Conservation (phyloP, 2,113 vertebrate genomes). For the Scomber japonicus region DNA sequence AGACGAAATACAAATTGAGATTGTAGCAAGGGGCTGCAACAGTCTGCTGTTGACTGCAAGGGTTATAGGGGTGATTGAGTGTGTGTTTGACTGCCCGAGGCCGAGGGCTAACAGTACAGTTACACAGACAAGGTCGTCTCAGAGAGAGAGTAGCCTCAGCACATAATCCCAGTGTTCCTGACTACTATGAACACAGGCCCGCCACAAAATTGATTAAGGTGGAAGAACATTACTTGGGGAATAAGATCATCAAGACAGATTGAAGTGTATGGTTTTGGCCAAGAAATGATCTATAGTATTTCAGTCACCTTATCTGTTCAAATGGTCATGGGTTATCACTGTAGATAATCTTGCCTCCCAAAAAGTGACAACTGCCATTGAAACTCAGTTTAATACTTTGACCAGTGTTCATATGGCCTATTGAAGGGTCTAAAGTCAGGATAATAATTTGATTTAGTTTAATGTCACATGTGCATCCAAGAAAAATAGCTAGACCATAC, state of each 20-base stretch:
- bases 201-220: constrained; percentile 75
- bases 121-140: constrained; percentile 84
- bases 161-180: constrained; percentile 76
- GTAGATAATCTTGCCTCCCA: neutral
- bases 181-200: constrained; percentile 66
- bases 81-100: constrained; percentile 83
- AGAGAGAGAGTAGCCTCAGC: constrained; percentile 72
- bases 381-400: constrained; percentile 13
- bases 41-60: constrained; percentile 79
- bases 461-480: constrained; percentile 41
- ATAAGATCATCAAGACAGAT: constrained; percentile 73
- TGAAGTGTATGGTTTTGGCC: constrained; percentile 33
- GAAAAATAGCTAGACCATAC: constrained; percentile 62
- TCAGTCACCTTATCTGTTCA: constrained; percentile 32
- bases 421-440: constrained; percentile 40
- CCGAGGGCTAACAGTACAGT: constrained; percentile 83
- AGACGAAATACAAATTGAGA: constrained; percentile 86
- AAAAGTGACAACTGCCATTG: constrained; percentile 1
- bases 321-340: constrained; percentile 6
- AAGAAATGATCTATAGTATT: constrained; percentile 24
- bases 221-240: constrained; percentile 71
- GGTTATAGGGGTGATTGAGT: constrained; percentile 85
- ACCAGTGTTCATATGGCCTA: neutral
- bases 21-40: constrained; percentile 75
- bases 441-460: constrained; percentile 59